Evolutionary conservation across 2,888 invertebrate species (phyloP), one percentile per base, ranked within the genome.

Genomic region (Synergus laeviventris): DNA sequence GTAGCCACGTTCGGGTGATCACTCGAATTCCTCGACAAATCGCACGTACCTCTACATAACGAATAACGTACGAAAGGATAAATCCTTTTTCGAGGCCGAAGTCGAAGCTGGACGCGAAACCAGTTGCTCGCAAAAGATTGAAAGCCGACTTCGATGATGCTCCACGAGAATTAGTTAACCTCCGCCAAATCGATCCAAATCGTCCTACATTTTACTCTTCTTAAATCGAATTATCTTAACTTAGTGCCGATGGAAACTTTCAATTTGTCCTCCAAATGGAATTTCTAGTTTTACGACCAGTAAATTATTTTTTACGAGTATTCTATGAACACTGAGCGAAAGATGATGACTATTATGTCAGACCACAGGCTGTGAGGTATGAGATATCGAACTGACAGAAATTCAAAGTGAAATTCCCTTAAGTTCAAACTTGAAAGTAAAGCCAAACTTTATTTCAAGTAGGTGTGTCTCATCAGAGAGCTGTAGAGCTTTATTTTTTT

Each of bases 151-250:
- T 16, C 45, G 18, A 70, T 24, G 45, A 70, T 45, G 31, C 24
- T 70, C 45, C 45, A 45, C 66, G 49, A 31, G 66, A 70, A 70
- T 70, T 70, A 70, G 66, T 70, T 70, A 70, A 70, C 66, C 45
- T 70, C 66, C 49, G 31, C 11, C 42, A 70, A 70, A 70, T 70
- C 66, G 66, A 70, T 70, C 16, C 45, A 31, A 49, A 31, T 45
- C 66, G 49, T 70, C 45, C 45, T 70, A 70, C 21, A 70, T 70
- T 70, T 70, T 42, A 31, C 66, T 45, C 45, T 24, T 70, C 42
- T 45, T n/a, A 45, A 70, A 70, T 45, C 45, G 24, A 70, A 70
- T 70, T 70, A 70, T 12, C 24, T 42, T 39, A 16, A 42, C n/a
- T 56, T 21, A 21, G 21, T 56, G 56, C 21, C 21, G 12, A 56